Evolutionary conservation across 2,113 vertebrate species (phyloP), one percentile per base, ranked within the genome.

Genomic region (Gallinago undulata): DNA sequence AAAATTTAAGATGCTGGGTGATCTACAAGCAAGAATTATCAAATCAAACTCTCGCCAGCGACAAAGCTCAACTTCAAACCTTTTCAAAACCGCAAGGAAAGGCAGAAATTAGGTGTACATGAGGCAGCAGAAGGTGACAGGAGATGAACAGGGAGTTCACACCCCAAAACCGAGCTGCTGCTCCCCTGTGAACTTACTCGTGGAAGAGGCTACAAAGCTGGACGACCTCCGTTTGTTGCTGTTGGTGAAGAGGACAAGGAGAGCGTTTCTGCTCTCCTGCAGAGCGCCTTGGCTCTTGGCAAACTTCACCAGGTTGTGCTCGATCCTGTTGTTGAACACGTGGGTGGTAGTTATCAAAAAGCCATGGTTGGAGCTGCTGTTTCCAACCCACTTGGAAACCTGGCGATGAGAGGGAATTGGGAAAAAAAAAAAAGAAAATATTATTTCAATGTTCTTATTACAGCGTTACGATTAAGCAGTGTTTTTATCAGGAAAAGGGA

Each of bases 241-340:
- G 7, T 98, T 97, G 15, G 98, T 99, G 97, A 98, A 98, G 72
- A 99, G 94, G 18, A 99, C 98, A 85, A 99, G 95, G 78, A 98
- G 98, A 43, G 98, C 97, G 5, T 95, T 97, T 11, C 94, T 97
- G 33, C 96, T 95, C 8, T 92, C 93, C 60, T 75, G 88, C 39
- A 59, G 43, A 80, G 81, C 0, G 1, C 83, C 56, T 19, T 64
- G 87, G 37, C 63, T 90, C 90, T 88, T 83, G 14, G 92, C 88
- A 18, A 94, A 74, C 16, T 75, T 94, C 14, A 95, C 72, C 27
- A 90, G 62, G 31, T 79, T 69, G 9, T 97, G 94, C 51, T 98
- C 96, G 90, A 97, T 77, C 91, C 94, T 97, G 8, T 82, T 76
- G 21, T 81, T 95, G 30, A 96, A 96, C 3, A 97, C 81, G 6